Evolutionary conservation across 1,140 invertebrate genomes (phyloP), one percentile per base, ranked within the genome.

Genomic region (Conus ventricosus): DNA sequence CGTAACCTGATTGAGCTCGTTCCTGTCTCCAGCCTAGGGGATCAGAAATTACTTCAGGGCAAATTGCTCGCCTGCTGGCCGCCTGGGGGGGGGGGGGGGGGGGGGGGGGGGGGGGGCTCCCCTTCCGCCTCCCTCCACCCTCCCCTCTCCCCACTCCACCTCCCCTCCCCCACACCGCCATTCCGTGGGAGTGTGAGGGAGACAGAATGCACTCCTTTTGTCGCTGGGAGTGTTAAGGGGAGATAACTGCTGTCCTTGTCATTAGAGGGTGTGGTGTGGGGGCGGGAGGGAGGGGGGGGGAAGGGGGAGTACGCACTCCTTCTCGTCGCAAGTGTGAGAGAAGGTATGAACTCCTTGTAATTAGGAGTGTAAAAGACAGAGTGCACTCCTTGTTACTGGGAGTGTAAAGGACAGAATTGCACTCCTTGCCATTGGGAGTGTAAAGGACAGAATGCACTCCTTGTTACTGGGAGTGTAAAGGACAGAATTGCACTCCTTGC

Each of bases 1-100:
- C 80, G 80, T 81, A 81, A 81, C 80, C 51, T 81, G 23, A 81
- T 81, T 81, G 80, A 81, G 80, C 80, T 81, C 80, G 51, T 81
- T 54, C 80, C 80, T 81, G 80, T 53, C 80, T 81, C 17, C 39
- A 81, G 80, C 80, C 80, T 54, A 6, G 13, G 80, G 80, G 80
- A 81, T 81, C 80, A 81, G 80, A 81, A 81, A 81, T 81, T 81
- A 81, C 80, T 81, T 81, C 27, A 81, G 39, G 80, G 17, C 80
- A 81, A 81, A 81, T 81, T 81, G 80, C 80, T 51, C 67, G 13
- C 13, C 67, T 71, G 15, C 67, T n/a, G 15, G 67, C 67, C 67
- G 67, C 67, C 67, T 71, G 67, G 67, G n/a, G n/a, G n/a, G n/a
- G n/a, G n/a, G n/a, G n/a, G n/a, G n/a, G n/a, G n/a, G n/a, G n/a